Base-by-base conservation (phyloP, 2,888 invertebrate genomes). In the Trichogramma evanescens region DNA sequence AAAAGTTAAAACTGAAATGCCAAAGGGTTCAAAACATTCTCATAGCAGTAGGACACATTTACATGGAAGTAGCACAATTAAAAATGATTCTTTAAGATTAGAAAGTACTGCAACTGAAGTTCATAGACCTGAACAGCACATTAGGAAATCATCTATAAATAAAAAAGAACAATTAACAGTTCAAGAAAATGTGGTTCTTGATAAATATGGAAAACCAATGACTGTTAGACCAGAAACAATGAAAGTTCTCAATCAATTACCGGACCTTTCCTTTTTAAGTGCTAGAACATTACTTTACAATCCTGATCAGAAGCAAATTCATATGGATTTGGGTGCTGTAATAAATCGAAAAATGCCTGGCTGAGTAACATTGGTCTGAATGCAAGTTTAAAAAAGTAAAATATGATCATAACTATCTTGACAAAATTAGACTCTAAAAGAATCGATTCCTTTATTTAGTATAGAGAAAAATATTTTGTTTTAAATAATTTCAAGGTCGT, bases 351-450 rank as follows among this genome's bases (percentile, higher is more conserved):
- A 77, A 57, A 77, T 77, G 77, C 77, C 77, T 44, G 77, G 77
- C 70, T 78, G 77, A 78, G 77, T 78, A 73, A 77, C 76, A 68
- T 77, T 75, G 74, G 77, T 77, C 75, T 77, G 74, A 75, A 73
- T 69, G 65, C 69, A 64, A 64, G 70, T 74, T 74, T 74, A 61
- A 52, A 50, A 8, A 9, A 45, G 41, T 53, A n/a, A 51, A 8
- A 51, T 10, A 42, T 7, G 2, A 45, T 43, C 45, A 44, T 10
- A 40, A 54, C 38, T 10, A 9, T 55, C 43, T 52, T 44, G 46
- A 45, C 42, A 45, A 26, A 44, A n/a, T 42, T 8, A 42, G 26
- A 45, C 10, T 8, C 4, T n/a, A 38, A 44, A 45, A 45, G n/a
- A 45, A 57, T 40, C n/a, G n/a, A 50, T 39, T 39, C 50, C 50